Conservation (phyloP, 2,888 invertebrate genomes). For the Bruchidius siliquastri region DNA sequence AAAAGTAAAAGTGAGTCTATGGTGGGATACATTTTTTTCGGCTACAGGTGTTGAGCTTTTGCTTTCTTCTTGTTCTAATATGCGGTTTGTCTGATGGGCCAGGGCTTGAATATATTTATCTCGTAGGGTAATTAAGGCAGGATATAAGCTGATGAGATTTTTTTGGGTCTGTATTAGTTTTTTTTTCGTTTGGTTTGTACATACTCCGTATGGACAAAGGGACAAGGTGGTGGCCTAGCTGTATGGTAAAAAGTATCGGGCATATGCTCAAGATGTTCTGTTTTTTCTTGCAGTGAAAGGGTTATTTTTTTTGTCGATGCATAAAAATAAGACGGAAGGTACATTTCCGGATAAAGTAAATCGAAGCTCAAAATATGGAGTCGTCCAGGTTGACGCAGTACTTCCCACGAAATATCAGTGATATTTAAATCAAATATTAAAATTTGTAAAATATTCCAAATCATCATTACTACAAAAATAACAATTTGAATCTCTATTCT, state of each 20-base stretch:
- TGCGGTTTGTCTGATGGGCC: conserved; percentile 6
- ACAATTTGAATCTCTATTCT: too few species aligned
- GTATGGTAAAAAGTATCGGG: conserved; percentile 8
- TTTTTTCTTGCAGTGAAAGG: conserved; percentile 10
- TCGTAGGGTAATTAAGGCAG: conserved; percentile 22
- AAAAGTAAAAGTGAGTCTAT: conserved; percentile 30
- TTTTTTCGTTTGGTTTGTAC: conserved; percentile 8
- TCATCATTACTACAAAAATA: too few species aligned
- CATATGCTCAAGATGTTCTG: conserved; percentile 20
- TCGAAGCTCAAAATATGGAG: not conserved
- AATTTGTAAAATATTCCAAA: too few species aligned
- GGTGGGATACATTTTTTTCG: conserved; percentile 27
- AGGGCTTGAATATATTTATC: conserved; percentile 19
- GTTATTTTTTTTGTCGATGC: conserved; percentile 4
- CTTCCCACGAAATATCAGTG: too few species aligned
- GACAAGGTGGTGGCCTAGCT: conserved; percentile 9
- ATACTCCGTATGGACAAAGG: conserved; percentile 9
- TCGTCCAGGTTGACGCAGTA: too few species aligned
- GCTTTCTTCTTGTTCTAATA: conserved; percentile 21
- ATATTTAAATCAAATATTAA: too few species aligned
- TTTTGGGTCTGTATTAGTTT: conserved; percentile 11
- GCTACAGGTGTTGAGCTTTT: conserved; percentile 29
- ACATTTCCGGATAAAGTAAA: not conserved
- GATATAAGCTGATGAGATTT: conserved; percentile 19
- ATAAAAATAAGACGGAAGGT: not conserved